phyloP scores from a whole-genome alignment of 2,797 vertebrate species.

The Gouania willdenowi region DNA sequence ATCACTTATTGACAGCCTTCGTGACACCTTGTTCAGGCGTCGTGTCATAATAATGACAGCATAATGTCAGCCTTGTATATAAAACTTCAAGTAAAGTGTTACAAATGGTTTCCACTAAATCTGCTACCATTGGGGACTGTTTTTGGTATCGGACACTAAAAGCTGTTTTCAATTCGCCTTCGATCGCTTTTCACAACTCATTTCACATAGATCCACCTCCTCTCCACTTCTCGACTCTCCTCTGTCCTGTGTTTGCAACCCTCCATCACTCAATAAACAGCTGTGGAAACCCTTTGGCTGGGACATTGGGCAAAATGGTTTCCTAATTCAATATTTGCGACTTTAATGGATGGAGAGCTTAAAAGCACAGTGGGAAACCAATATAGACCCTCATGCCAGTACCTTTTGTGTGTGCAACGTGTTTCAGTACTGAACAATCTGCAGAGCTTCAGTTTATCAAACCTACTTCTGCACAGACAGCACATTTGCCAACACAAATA shows the following conservation, averaged over 20 bases:
- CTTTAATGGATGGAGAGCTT: slow-evolving; percentile 40
- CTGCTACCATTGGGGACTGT: too few species aligned
- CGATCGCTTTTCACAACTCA: slow-evolving; percentile 36
- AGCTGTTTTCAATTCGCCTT: slow-evolving; percentile 52
- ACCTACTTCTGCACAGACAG: slow-evolving; percentile 33
- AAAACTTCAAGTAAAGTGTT: too few species aligned
- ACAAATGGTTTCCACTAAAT: too few species aligned
- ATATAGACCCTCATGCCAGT: slow-evolving; percentile 6
- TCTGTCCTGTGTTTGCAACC: slow-evolving; percentile 9
- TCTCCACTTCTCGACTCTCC: background rate
- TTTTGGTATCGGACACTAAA: slow-evolving; percentile 48
- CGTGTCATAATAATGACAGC: too few species aligned
- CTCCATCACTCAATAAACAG: slow-evolving; percentile 48
- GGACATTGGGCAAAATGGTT: slow-evolving; percentile 27
- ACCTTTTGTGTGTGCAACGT: slow-evolving; percentile 18
- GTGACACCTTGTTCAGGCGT: too few species aligned
- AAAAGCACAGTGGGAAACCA: slow-evolving; percentile 18
- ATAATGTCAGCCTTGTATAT: too few species aligned
- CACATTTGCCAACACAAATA: slow-evolving; percentile 56
- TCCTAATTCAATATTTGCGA: slow-evolving; percentile 58
- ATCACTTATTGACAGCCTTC: too few species aligned
- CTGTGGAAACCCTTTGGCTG: slow-evolving; percentile 39
- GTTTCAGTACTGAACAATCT: slow-evolving; percentile 19
- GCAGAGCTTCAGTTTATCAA: slow-evolving; percentile 35
- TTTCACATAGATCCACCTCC: too few species aligned